Conservation (phyloP, 2,888 invertebrate species). For the Copidosoma aretas region DNA sequence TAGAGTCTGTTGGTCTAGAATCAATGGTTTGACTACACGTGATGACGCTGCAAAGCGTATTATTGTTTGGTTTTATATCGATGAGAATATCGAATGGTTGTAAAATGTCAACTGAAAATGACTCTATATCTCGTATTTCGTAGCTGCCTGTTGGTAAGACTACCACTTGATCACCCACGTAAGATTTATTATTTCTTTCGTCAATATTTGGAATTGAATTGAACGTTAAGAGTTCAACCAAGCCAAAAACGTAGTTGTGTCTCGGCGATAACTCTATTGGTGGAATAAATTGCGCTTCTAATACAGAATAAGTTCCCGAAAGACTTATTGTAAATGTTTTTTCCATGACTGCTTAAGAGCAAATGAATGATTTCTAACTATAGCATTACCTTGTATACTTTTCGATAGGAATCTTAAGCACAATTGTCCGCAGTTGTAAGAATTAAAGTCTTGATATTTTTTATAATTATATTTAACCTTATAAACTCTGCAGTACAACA, state of each 20-base stretch:
- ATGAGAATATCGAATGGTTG: too few species aligned
- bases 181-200: constrained; percentile 23
- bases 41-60: too few species aligned
- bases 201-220: constrained; percentile 7
- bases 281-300: background rate
- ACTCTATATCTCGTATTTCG: constrained; percentile 31
- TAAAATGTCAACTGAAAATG: background rate
- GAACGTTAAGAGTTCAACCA: too few species aligned
- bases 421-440: background rate
- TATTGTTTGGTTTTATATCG: too few species aligned
- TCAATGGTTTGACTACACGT: too few species aligned
- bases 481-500: constrained; percentile 10
- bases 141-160: constrained; percentile 23
- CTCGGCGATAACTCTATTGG: too few species aligned
- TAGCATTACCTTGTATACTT: too few species aligned
- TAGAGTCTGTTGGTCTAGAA: too few species aligned
- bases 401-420: too few species aligned
- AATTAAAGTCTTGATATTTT: background rate
- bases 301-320: background rate
- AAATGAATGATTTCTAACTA: background rate
- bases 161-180: background rate
- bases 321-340: too few species aligned
- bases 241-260: too few species aligned
- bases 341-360: background rate
- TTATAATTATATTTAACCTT: constrained; percentile 13